Conservation (phyloP, 1,140 invertebrate species). For the Drosophila kohkoa region DNA sequence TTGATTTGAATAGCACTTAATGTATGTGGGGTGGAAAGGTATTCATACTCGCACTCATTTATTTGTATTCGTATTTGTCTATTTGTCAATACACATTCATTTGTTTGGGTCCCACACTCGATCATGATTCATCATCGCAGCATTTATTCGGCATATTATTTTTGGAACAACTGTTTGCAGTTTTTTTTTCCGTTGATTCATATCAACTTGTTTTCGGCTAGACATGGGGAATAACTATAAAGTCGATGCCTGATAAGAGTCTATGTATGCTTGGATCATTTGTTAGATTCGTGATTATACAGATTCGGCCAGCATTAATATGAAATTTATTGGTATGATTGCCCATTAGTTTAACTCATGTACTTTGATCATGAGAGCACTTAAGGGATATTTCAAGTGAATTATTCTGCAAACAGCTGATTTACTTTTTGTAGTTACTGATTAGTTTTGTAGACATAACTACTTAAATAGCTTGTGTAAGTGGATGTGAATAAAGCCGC, state of each 20-base stretch:
- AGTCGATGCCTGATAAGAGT: conserved; percentile 64
- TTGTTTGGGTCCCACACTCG: conserved; percentile 7
- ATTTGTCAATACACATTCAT: conserved; percentile 8
- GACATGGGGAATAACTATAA: conserved; percentile 57
- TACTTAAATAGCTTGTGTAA: neutral
- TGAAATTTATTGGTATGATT: conserved; percentile 15
- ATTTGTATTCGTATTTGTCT: conserved; percentile 35
- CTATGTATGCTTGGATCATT: conserved; percentile 36
- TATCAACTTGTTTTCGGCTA: conserved; percentile 51
- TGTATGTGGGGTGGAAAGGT: conserved; percentile 1
- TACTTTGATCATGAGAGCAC: conserved; percentile 12
- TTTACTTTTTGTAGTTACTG: conserved; percentile 32
- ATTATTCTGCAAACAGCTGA: conserved; percentile 28
- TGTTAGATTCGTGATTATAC: conserved; percentile 40
- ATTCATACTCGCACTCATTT: conserved; percentile 17
- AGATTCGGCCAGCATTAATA: conserved; percentile 9
- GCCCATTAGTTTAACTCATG: conserved; percentile 28
- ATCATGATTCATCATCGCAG: conserved; percentile 62
- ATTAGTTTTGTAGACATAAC: neutral
- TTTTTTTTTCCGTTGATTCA: conserved; percentile 31
- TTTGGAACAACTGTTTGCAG: conserved; percentile 41
- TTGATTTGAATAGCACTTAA: conserved; percentile 48
- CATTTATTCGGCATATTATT: conserved; percentile 30
- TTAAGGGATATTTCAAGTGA: conserved; percentile 23
- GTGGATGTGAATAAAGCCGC: neutral